phyloP scores from a whole-genome alignment of 2,888 invertebrate genomes.

The Drymonia ruficornis region DNA sequence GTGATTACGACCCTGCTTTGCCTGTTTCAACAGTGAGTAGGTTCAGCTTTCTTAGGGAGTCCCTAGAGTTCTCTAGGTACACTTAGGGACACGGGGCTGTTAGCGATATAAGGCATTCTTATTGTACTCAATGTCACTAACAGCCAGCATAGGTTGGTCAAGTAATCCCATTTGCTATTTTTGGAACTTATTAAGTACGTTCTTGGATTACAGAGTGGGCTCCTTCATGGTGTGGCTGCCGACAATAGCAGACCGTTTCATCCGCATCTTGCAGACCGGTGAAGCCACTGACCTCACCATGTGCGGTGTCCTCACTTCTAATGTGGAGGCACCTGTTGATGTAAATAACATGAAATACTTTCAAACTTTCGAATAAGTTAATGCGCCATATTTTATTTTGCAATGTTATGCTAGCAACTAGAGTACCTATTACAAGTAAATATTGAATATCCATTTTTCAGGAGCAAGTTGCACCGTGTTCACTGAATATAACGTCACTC shows the following conservation, averaged over 20 bases:
- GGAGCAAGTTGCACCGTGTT: conserved; percentile 54
- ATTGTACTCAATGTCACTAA: too few species aligned
- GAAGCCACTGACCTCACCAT: conserved; percentile 53
- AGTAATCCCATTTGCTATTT: too few species aligned
- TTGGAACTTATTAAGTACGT: background rate
- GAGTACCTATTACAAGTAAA: too few species aligned
- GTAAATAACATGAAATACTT: too few species aligned
- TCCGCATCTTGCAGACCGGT: conserved; percentile 55
- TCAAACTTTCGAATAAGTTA: too few species aligned
- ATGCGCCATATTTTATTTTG: too few species aligned
- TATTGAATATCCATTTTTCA: conserved; percentile 31
- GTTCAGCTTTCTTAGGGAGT: too few species aligned
- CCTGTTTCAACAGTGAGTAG: conserved; percentile 83
- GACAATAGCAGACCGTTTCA: conserved; percentile 62
- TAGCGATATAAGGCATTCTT: too few species aligned
- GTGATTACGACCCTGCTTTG: conserved; percentile 73
- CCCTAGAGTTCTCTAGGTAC: too few species aligned
- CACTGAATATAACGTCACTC: conserved; percentile 56
- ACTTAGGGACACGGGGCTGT: too few species aligned
- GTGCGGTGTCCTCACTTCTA: conserved; percentile 50
- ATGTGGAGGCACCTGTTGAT: conserved; percentile 32
- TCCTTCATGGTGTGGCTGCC: conserved; percentile 69
- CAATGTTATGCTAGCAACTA: too few species aligned
- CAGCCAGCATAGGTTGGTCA: too few species aligned
- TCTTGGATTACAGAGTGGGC: conserved; percentile 44